Percentiles rank a stretch among this genome's conserved stretches.
Conservation (phyloP, 2,797 vertebrate genomes). For the Taeniopygia guttata region DNA sequence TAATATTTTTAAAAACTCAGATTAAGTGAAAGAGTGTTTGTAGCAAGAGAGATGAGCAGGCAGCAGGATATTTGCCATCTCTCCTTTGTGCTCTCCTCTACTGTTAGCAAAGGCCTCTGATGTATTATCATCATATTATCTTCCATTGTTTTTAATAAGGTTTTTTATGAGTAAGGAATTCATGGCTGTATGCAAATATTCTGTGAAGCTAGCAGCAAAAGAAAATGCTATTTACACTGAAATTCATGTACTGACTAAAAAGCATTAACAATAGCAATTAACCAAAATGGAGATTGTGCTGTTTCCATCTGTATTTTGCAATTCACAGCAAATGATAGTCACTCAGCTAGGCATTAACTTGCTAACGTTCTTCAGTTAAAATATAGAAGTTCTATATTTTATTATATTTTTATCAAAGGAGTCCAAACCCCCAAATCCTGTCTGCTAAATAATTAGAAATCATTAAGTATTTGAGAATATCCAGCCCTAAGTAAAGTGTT, state of each 20-base stretch:
- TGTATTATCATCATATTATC: constrained; percentile 3
- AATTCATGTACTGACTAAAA: constrained; percentile 49
- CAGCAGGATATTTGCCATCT: not conserved
- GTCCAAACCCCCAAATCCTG: not conserved
- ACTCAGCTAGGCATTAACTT: constrained; percentile 22
- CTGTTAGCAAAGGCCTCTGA: not conserved
- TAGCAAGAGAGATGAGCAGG: not conserved
- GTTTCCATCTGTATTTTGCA: constrained; percentile 42
- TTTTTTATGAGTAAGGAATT: constrained; percentile 35
- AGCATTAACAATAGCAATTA: constrained; percentile 50
- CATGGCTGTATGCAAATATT: constrained; percentile 8
- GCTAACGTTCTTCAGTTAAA: not conserved
- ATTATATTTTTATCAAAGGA: not conserved
- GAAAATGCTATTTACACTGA: constrained; percentile 34
- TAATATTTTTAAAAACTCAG: not conserved
- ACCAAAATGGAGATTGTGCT: not conserved
- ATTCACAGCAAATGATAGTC: constrained; percentile 6
- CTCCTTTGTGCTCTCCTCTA: not conserved
- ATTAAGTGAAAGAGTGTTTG: not conserved
- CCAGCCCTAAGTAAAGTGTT: not conserved
- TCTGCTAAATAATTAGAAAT: not conserved
- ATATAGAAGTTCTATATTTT: not conserved
- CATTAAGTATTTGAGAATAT: not conserved
- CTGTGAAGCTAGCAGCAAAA: constrained; percentile 23
- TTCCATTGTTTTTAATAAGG: constrained; percentile 5